phyloP scores from a whole-genome alignment of 2,113 vertebrate genomes.

The Suncus etruscus region DNA sequence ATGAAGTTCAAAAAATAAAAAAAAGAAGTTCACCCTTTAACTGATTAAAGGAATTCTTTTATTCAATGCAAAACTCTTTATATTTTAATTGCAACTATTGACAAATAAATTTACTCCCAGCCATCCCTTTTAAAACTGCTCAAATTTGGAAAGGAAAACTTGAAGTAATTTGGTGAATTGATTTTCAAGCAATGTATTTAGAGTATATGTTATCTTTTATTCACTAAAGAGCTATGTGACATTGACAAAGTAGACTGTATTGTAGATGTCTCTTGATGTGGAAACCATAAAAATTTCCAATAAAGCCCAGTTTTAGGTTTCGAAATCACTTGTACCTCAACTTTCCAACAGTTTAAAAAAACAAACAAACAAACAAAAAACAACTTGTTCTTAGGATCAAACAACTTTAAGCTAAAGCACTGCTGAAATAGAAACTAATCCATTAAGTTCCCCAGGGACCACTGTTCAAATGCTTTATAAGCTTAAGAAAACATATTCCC shows the following conservation, averaged over 20 bases:
- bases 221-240: not conserved
- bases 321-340: constrained; percentile 19
- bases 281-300: constrained; percentile 4
- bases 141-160: not conserved
- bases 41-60: not conserved
- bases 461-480: not conserved
- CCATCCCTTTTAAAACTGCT: not conserved
- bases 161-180: not conserved
- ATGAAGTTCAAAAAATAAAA: too few species aligned
- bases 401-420: not conserved
- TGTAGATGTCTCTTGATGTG: not conserved
- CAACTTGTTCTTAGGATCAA: not conserved
- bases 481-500: constrained; percentile 13
- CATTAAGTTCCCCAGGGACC: not conserved
- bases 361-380: not conserved
- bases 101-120: not conserved
- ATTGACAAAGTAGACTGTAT: not conserved
- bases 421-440: constrained; percentile 7
- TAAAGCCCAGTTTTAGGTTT: not conserved
- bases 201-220: not conserved
- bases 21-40: too few species aligned
- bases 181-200: not conserved
- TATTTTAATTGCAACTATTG: not conserved
- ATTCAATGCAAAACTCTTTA: not conserved
- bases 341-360: not conserved